Evolutionary conservation across 2,888 invertebrate species (phyloP), one percentile per base, ranked within the genome.

Genomic region (Aricia artaxerxes): DNA sequence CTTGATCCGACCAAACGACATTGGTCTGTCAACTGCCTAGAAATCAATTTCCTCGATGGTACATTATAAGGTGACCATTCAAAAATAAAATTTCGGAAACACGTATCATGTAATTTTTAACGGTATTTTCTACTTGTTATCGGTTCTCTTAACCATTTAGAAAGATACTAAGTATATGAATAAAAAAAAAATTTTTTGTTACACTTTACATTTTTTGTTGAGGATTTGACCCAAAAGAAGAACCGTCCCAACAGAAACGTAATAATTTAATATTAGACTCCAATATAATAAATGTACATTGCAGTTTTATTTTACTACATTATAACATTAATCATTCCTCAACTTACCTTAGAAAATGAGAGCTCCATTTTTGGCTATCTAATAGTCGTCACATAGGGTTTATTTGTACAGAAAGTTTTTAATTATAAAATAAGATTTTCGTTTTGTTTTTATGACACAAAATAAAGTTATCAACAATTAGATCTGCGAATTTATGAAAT

Each of bases 321-420:
- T 24, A 49, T 9, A 49, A 49, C 24, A 24, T 24, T 53, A 35
- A 35, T 35, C 13, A 57, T 61, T 60, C 7, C 38, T 81, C 75
- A 78, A 79, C 80, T 79, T 81, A 82, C 82, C 82, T 82, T 82
- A 64, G 82, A 79, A 79, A 82, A 73, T 53, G 81, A 79, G 53
- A 81, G 79, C 73, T 82, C 82, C 82, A 82, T 82, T 78, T 61
- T 80, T 64, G 31, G 60, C 73, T 35, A 2, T 11, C 9, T 31
- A 69, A 4, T 11, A 44, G 5, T 13, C 3, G 13, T 35, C 35
- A 69, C 35, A 69, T 69, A 69, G 5, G 35, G 13, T 16, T 64
- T 31, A 11, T 38, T 69, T 69, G 35, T 9, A 35, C 35, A 31
- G 13, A 69, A 69, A 38, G 13, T 13, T 35, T 35, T 35, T 35